Percentiles rank a stretch among this genome's conserved stretches.
Evolutionary conservation across 2,113 vertebrate genomes (phyloP).

Genomic region (Sminthopsis crassicaudata): DNA sequence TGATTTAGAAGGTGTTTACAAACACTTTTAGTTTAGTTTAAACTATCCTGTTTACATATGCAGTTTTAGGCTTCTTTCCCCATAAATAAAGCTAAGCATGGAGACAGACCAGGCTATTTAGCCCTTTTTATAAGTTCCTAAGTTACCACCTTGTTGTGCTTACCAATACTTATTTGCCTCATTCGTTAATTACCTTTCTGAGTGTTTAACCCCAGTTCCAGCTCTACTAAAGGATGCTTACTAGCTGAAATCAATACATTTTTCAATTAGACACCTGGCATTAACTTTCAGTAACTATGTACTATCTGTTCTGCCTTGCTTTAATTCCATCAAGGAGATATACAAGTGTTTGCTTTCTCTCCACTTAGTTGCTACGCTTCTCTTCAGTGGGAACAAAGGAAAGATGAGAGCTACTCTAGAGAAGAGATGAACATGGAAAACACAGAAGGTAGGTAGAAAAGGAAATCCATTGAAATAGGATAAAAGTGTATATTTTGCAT

Average conservation of each 20-base stretch:
- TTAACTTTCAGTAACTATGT: conserved; percentile 79
- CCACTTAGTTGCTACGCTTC: conserved; percentile 67
- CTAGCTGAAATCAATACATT: conserved; percentile 78
- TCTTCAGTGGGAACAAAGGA: conserved; percentile 61
- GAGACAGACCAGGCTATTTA: conserved; percentile 48
- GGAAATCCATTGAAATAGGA: neutral
- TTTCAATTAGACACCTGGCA: conserved; percentile 78
- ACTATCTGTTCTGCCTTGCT: conserved; percentile 75
- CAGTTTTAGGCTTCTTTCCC: conserved; percentile 62
- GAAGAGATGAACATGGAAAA: neutral
- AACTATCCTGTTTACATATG: conserved; percentile 43
- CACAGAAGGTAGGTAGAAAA: neutral
- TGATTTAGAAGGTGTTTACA: conserved; percentile 76
- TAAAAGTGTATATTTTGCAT: neutral
- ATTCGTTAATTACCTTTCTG: conserved; percentile 79
- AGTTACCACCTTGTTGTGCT: conserved; percentile 67
- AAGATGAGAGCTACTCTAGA: conserved; percentile 22
- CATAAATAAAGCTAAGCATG: conserved; percentile 53
- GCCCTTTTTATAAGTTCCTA: conserved; percentile 59
- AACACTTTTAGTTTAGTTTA: conserved; percentile 74
- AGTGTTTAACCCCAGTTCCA: conserved; percentile 73
- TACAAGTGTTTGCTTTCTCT: conserved; percentile 75
- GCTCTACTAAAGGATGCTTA: conserved; percentile 79
- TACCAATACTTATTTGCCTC: conserved; percentile 69
- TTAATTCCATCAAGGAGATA: conserved; percentile 68